Conservation (phyloP, 1,140 invertebrate genomes). For the Drosophila santomea region DNA sequence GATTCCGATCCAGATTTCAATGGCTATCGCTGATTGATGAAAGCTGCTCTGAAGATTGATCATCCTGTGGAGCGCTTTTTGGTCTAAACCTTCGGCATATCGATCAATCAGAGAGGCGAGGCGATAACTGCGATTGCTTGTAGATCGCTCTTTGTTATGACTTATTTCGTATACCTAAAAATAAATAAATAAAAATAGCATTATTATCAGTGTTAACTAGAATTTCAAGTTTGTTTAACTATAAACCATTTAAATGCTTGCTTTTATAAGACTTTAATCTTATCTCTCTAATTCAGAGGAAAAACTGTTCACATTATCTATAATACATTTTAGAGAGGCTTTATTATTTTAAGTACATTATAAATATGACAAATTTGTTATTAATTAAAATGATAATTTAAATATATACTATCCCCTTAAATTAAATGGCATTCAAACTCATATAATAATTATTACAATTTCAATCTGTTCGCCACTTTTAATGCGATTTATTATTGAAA, state of each 20-base stretch:
- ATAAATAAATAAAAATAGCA: background rate
- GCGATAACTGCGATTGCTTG: slow-evolving; percentile 7
- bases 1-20: slow-evolving; percentile 69
- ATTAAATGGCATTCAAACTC: too few species aligned
- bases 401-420: too few species aligned
- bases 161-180: background rate
- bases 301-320: too few species aligned
- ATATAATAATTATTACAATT: background rate
- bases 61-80: slow-evolving; percentile 23
- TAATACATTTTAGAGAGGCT: too few species aligned
- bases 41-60: slow-evolving; percentile 61
- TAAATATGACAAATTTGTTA: too few species aligned
- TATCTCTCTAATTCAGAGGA: too few species aligned
- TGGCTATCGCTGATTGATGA: slow-evolving; percentile 62
- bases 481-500: background rate
- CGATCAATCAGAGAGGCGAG: slow-evolving; percentile 30
- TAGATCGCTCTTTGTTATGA: background rate
- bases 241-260: too few species aligned
- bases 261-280: too few species aligned
- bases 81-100: slow-evolving; percentile 30
- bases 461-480: background rate
- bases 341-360: too few species aligned
- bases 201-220: background rate
- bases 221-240: too few species aligned
- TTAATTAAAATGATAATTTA: too few species aligned